Evolutionary conservation across 2,113 vertebrate genomes (phyloP), one percentile per base, ranked within the genome.

Genomic region (Hippocampus barbouri): DNA sequence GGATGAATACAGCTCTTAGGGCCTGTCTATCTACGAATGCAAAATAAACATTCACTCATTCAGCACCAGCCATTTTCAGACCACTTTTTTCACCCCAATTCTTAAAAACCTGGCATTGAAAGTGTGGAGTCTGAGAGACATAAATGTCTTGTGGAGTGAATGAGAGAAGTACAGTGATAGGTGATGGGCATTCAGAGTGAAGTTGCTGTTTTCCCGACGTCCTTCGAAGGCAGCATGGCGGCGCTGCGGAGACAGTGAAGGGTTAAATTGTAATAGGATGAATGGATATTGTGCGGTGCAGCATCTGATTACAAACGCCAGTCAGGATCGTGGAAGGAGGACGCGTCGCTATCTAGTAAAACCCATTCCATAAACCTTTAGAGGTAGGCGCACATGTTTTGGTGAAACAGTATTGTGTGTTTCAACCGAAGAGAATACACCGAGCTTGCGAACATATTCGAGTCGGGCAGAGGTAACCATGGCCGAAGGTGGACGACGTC

Each of bases 241-340:
- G 54, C 68, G 15, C 59, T 15, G 27, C 1, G 2, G 14, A 27
- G 80, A 8, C 83, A 68, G 64, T 73, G 73, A 90, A 69, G 87
- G 89, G 88, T 90, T 90, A 86, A 91, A 81, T 73, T 80, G 92
- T 92, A 93, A 92, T 83, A 81, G 91, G 92, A 91, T 93, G 90
- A 93, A 87, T 89, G 87, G 89, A 79, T 75, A 85, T 89, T 85
- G 87, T 62, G 87, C 72, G 53, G 80, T 88, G 79, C 86, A 85
- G 86, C 89, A 71, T 90, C 89, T 89, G 86, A 91, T 91, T 88
- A 86, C 88, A 81, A 64, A 79, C 80, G 73, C 72, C 72, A 71
- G 68, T 5, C 68, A 75, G 71, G 63, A n/a, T 11, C 61, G 54
- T 40, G 72, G 73, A 66, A n/a, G 51, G 79, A 62, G 59, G 47